These are phyloP conservation scores for Drosophila kohkoa DNA, from an alignment of 1,140 invertebrate species.

Conservation along the genomic window DNA sequence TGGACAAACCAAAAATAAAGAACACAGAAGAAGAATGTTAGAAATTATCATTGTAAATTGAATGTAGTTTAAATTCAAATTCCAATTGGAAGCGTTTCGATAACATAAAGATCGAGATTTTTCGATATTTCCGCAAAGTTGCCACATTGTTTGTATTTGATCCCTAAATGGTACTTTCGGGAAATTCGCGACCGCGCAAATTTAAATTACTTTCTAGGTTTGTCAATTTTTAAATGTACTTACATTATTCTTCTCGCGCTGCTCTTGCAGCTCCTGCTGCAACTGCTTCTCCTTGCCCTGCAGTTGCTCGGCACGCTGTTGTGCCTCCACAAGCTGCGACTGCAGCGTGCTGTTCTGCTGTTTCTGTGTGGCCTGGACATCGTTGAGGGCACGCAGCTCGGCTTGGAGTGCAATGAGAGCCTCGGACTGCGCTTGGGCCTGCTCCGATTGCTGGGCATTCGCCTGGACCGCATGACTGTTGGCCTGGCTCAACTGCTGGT, in stretches of 20 bases:
- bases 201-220: not conserved
- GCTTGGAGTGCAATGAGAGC: constrained; percentile 51
- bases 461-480: constrained; percentile 54
- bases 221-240: constrained; percentile 79
- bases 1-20: not conserved
- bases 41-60: not conserved
- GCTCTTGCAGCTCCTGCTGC: constrained; percentile 87
- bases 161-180: not conserved
- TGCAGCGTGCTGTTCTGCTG: constrained; percentile 58
- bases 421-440: constrained; percentile 61
- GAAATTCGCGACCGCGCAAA: no score
- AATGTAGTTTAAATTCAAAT: not conserved
- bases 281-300: constrained; percentile 68
- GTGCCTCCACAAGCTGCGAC: constrained; percentile 64
- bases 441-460: constrained; percentile 61
- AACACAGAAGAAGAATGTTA: constrained; percentile 2
- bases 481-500: constrained; percentile 53
- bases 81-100: not conserved
- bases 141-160: not conserved
- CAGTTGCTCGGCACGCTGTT: constrained; percentile 64
- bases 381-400: constrained; percentile 44
- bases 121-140: not conserved
- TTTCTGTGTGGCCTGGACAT: constrained; percentile 52
- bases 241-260: constrained; percentile 92
- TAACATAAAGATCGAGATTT: not conserved